Percentiles rank a stretch among this genome's conserved stretches.
phyloP scores from a whole-genome alignment of 2,113 vertebrate genomes.

The Oophaga pumilio region DNA sequence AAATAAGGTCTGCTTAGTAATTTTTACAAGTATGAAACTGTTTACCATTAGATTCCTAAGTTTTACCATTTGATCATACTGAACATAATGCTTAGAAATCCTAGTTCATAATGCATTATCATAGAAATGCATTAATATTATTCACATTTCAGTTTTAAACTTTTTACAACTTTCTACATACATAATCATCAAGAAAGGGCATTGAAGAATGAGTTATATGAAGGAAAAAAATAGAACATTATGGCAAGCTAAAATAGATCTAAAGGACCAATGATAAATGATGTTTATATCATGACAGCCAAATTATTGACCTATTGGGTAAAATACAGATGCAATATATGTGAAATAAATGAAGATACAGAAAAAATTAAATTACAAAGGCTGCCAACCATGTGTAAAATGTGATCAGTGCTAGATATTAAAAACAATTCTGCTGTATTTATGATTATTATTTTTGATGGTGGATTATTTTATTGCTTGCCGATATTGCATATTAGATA shows the following conservation, averaged over 20 bases:
- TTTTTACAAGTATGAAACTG: too few species aligned
- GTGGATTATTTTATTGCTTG: not conserved
- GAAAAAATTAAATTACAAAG: conserved; percentile 18
- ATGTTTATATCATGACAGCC: not conserved
- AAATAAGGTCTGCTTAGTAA: too few species aligned
- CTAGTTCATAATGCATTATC: too few species aligned
- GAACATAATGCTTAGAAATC: too few species aligned
- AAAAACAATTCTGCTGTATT: not conserved
- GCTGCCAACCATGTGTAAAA: not conserved
- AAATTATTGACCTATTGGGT: not conserved
- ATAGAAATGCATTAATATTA: too few species aligned
- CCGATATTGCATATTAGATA: not conserved
- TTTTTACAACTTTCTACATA: too few species aligned
- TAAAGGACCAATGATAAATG: not conserved
- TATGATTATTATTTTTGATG: not conserved
- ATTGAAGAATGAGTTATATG: not conserved
- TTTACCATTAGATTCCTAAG: too few species aligned
- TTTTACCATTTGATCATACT: too few species aligned
- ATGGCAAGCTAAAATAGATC: conserved; percentile 11
- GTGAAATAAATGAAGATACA: conserved; percentile 21
- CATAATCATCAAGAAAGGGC: not conserved
- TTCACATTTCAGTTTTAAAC: too few species aligned
- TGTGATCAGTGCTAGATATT: not conserved
- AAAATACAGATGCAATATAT: not conserved
- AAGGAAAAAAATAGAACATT: not conserved